A percentile compares a stretch with the other conserved stretches of the same genome.
These are phyloP conservation scores for Megalops atlanticus DNA, from an alignment of 2,113 vertebrate genomes.

Conservation along the genomic window DNA sequence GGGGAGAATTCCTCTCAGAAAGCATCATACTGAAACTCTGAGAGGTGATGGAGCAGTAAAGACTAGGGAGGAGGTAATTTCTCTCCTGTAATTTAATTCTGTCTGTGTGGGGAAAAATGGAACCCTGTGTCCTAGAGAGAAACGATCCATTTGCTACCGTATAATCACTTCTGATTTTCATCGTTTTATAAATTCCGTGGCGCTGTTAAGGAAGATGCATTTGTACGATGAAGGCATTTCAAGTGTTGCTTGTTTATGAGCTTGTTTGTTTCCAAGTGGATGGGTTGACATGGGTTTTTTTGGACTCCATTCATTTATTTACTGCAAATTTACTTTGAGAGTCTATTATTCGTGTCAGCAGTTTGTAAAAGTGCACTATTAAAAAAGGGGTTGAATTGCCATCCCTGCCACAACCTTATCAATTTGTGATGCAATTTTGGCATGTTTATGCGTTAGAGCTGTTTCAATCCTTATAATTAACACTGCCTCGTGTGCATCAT, in stretches of 20 bases:
- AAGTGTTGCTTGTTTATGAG: neutral
- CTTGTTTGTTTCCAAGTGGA: too few species aligned
- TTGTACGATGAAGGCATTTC: neutral
- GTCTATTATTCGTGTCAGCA: neutral
- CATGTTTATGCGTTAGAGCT: too few species aligned
- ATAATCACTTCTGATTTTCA: too few species aligned
- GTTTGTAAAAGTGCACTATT: neutral
- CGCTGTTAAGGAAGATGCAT: neutral
- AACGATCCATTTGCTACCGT: neutral
- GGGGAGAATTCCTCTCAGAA: neutral
- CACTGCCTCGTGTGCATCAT: too few species aligned
- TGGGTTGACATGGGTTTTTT: too few species aligned
- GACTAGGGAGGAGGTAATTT: neutral
- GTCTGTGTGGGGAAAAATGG: neutral
- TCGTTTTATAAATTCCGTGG: neutral
- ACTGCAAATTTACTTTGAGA: neutral
- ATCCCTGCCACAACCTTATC: too few species aligned
- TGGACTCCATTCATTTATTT: too few species aligned
- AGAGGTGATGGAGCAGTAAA: neutral
- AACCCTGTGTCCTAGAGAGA: neutral
- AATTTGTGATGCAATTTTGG: too few species aligned
- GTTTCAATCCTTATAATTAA: too few species aligned
- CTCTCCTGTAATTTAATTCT: neutral
- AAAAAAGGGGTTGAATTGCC: too few species aligned
- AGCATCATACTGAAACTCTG: neutral